A percentile compares a stretch with the other conserved stretches of the same genome.
phyloP scores from a whole-genome alignment of 1,140 invertebrate genomes.

The Macrobrachium nipponense region DNA sequence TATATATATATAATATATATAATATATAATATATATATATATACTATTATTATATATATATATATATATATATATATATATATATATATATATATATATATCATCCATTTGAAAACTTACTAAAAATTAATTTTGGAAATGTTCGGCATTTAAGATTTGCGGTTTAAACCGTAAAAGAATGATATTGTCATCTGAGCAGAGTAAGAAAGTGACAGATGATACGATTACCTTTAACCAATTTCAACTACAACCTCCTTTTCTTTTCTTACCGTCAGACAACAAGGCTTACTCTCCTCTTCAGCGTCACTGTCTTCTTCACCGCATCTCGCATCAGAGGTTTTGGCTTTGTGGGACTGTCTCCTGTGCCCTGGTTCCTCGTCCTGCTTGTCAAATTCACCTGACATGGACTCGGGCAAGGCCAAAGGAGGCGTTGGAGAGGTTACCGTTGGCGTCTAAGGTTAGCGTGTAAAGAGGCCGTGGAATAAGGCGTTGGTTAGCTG shows the following conservation, averaged over 20 bases:
- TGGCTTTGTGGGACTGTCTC: neutral
- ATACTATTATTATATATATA: too few relatives aligned
- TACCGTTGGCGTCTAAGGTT: neutral
- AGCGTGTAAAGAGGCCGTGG: neutral
- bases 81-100: too few relatives aligned
- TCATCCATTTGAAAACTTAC: too few relatives aligned
- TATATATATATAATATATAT: too few relatives aligned
- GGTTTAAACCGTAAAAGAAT: neutral
- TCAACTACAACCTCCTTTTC: neutral
- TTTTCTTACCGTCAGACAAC: constrained; percentile 40
- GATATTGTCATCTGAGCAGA: neutral
- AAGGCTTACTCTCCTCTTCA: constrained; percentile 8
- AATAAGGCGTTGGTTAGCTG: neutral
- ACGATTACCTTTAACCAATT: neutral
- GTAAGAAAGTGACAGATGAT: neutral
- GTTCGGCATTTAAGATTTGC: too few relatives aligned
- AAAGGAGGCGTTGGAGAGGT: constrained; percentile 16
- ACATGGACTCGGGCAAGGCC: constrained; percentile 46
- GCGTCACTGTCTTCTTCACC: constrained; percentile 5
- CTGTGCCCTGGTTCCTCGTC: neutral
- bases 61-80: too few relatives aligned
- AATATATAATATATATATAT: too few relatives aligned
- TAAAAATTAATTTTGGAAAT: too few relatives aligned
- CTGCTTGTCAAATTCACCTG: constrained; percentile 36
- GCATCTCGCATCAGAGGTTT: neutral